Conservation (phyloP, 2,797 vertebrate genomes). For the Anabacerthia variegaticeps region DNA sequence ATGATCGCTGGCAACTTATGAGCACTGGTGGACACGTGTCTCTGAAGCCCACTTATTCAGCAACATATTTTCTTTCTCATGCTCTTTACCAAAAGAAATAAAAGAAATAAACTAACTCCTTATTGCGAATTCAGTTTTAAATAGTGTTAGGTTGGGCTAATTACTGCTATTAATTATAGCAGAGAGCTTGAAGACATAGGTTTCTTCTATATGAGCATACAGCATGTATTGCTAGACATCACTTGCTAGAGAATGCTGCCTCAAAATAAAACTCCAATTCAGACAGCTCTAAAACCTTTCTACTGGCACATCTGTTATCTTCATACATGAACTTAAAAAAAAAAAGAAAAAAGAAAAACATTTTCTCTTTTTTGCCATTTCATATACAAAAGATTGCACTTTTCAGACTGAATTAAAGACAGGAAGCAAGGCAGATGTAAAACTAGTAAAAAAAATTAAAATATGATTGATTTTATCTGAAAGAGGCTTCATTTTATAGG, state of each 20-base stretch:
- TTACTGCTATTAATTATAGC: not conserved
- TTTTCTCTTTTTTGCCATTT: not conserved
- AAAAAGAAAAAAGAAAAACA: not conserved
- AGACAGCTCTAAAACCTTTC: not conserved
- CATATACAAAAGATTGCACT: not conserved
- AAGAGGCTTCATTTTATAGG: not conserved
- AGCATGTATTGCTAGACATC: not conserved
- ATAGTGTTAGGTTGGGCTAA: not conserved
- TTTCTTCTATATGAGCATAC: not conserved
- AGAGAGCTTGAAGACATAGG: not conserved
- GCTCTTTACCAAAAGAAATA: not conserved
- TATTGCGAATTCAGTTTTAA: not conserved
- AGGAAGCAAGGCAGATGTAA: not conserved
- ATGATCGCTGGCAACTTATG: not conserved
- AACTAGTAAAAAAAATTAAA: not conserved
- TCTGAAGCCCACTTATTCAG: not conserved
- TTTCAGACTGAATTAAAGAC: not conserved
- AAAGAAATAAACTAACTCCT: not conserved
- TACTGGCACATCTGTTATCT: not conserved
- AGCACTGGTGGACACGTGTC: accelerated
- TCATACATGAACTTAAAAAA: not conserved
- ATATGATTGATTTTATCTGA: not conserved
- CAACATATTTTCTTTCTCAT: not conserved
- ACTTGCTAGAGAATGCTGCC: not conserved
- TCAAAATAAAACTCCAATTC: not conserved